Conservation (phyloP, 2,888 invertebrate genomes). For the Drosophila flavopinicola region DNA sequence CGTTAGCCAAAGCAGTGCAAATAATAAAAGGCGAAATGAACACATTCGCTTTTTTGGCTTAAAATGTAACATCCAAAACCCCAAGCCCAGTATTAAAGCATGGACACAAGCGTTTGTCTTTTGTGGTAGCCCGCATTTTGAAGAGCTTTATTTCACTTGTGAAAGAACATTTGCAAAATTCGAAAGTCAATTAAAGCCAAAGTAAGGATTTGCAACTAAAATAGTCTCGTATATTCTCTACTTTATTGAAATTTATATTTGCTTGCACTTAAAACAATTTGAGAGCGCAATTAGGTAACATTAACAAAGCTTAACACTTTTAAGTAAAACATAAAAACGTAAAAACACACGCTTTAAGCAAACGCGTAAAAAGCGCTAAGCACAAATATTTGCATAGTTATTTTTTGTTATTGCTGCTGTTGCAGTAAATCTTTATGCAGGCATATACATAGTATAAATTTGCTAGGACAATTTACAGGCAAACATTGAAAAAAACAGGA, state of each 20-base stretch:
- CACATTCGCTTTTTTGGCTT: no score
- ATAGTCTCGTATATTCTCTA: neutral
- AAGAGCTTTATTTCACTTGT: neutral
- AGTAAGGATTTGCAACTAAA: neutral
- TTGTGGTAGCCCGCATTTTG: constrained; percentile 1
- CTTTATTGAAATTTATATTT: neutral
- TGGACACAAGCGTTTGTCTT: neutral
- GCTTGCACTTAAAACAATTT: neutral
- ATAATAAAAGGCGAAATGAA: no score
- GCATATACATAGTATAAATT: constrained; percentile 30
- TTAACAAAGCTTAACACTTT: constrained; percentile 23
- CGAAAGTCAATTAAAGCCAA: neutral
- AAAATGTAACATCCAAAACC: neutral
- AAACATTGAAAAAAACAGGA: constrained; percentile 41
- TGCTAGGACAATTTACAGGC: constrained; percentile 64
- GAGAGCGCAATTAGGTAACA: neutral
- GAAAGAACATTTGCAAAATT: neutral
- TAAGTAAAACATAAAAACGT: constrained; percentile 41
- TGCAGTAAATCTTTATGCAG: constrained; percentile 31
- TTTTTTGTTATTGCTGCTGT: constrained; percentile 25
- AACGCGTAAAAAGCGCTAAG: constrained; percentile 3
- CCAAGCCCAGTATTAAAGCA: neutral
- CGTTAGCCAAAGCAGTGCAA: no score
- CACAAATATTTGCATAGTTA: constrained; percentile 63
- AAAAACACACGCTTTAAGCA: constrained; percentile 1